Evolutionary conservation across 2,888 invertebrate species (phyloP), one percentile per base, ranked within the genome.

Genomic region (Mythimna ferrago): DNA sequence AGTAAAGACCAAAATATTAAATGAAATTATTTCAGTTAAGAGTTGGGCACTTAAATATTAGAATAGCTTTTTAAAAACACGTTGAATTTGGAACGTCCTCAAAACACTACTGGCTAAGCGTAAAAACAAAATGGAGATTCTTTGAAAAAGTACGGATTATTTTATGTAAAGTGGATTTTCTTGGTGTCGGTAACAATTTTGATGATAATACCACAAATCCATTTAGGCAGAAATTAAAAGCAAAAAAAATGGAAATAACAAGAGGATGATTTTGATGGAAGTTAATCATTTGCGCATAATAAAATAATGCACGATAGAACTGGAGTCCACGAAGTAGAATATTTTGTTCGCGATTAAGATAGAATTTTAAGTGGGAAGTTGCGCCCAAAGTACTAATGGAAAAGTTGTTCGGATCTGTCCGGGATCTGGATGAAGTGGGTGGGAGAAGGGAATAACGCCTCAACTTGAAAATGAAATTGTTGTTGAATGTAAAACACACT

Each of bases 361-460:
- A 86, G 84, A 92, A 90, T 91, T 92, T 92, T 90, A 93, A 93
- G 93, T 92, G 88, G 83, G 81, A 93, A 94, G 93, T 93, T 93
- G 85, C 83, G 82, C 82, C 87, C 83, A 85, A 89, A 89, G 92
- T 90, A 86, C 89, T 92, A 93, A 93, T 93, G 93, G 93, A 90
- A 93, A 94, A 94, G 93, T 93, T 93, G 75, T 78, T 63, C 77
- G 79, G 70, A 93, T 93, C 93, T 93, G 80, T 75, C 69, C 76
- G 79, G 69, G 84, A 87, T 89, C 89, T 87, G 88, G 75, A 85
- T 87, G 85, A 86, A 91, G 89, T 88, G 86, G 88, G 86, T 87
- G 86, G 89, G 87, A 86, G 86, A 87, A 89, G 86, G 86, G 89
- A 92, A 89, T 88, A 78, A 88, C 88, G 84, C 85, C 87, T 87